Evolutionary conservation across 2,888 invertebrate species (phyloP).

Genomic region (Nymphalis urticae): DNA sequence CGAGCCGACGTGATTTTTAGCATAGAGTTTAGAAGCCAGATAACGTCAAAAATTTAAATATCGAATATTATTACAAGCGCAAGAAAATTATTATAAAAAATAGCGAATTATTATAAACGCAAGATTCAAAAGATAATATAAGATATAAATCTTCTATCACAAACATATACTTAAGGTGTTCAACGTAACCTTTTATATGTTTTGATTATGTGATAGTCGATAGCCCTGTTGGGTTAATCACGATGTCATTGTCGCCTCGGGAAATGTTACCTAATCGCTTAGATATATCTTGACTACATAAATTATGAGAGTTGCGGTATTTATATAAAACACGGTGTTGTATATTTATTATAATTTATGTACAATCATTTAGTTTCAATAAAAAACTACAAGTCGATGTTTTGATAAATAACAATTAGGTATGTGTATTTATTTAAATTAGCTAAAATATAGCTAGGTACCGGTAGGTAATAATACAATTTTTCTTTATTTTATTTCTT

Average conservation of each 20-base stretch:
- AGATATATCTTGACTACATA: constrained; percentile 25
- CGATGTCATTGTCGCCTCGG: constrained; percentile 31
- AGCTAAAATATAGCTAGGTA: too few species aligned
- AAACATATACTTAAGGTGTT: not conserved
- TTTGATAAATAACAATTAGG: too few species aligned
- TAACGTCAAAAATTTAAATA: too few species aligned
- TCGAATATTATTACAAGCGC: too few species aligned
- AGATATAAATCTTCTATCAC: not conserved
- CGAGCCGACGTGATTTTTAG: too few species aligned
- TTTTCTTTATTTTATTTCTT: too few species aligned
- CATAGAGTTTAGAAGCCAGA: too few species aligned
- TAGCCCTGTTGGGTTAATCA: constrained; percentile 22
- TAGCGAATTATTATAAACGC: too few species aligned
- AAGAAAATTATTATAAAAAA: too few species aligned
- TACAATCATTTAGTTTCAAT: not conserved
- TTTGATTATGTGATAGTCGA: constrained; percentile 5
- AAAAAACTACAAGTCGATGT: not conserved
- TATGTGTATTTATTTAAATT: too few species aligned
- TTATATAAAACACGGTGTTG: constrained; percentile 12
- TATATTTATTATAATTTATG: constrained; percentile 16
- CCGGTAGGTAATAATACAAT: too few species aligned
- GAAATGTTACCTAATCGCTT: constrained; percentile 29
- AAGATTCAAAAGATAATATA: too few species aligned
- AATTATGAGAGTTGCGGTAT: constrained; percentile 23
- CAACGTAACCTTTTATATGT: not conserved